Base-by-base conservation (phyloP, 1,140 invertebrate genomes). In the Orussus abietinus region DNA sequence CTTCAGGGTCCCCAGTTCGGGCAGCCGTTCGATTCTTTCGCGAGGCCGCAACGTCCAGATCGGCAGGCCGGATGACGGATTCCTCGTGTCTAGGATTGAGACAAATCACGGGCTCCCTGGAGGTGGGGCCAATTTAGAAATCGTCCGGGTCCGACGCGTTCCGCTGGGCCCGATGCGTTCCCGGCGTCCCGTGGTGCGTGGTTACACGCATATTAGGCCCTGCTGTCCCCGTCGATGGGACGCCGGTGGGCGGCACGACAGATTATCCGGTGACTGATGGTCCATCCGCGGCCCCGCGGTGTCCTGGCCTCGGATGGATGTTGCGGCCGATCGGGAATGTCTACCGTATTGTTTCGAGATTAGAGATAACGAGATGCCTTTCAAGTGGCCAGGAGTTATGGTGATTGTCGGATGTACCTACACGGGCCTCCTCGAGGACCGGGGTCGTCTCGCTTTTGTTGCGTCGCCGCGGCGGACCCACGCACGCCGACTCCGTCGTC, bases 251-350 rank as follows among this genome's bases (percentile, higher is more conserved):
- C 25, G n/a, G n/a, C n/a, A n/a, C n/a, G n/a, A 51, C 45, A 59
- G 57, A 59, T 59, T 59, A 59, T 56, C 56, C 56, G 49, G 53
- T 59, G 57, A 59, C 56, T 56, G 53, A 59, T 59, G 56, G 50
- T 49, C 50, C 56, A 47, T 55, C 48, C 56, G 54, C 51, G 42
- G 38, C 48, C 37, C 50, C 45, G 15, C 40, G 35, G 28, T 40
- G n/a, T 34, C 30, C 28, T 0, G 26, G 17, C 28, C 21, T 25
- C 44, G 38, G 47, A 53, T 60, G 46, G 57, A 58, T 41, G 41
- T 38, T 29, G 37, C 45, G 43, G 34, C 18, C n/a, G n/a, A 36
- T 36, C 21, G 34, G 34, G 13, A 36, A 36, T 18, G 34, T 20
- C 34, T 36, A 53, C 38, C 35, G 42, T 55, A 59, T 60, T 60